phyloP scores from a whole-genome alignment of 2,888 invertebrate species.

The Microctonus brassicae region DNA sequence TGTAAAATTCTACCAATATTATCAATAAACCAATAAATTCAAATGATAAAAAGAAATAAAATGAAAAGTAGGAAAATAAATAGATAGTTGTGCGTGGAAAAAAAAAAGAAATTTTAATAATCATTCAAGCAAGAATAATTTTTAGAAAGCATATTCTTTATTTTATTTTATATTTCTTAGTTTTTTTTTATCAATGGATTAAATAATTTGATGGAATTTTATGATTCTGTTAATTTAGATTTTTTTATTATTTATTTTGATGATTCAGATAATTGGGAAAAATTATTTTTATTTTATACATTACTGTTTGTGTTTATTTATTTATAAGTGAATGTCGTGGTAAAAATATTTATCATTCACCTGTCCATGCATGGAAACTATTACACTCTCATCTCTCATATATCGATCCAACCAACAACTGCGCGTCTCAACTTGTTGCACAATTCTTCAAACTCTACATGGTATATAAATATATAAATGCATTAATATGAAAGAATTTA shows the following conservation, averaged over 20 bases:
- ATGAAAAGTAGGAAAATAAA: conserved; percentile 41
- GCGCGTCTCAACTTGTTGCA: conserved; percentile 26
- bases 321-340: not conserved
- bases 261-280: too few species aligned
- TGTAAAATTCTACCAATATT: conserved; percentile 61
- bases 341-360: not conserved
- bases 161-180: too few species aligned
- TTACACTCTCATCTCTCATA: not conserved
- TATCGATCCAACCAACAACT: conserved; percentile 10
- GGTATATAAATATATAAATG: conserved; percentile 1
- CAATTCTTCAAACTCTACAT: conserved; percentile 13
- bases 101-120: not conserved
- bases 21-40: conserved; percentile 53
- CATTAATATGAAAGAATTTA: not conserved
- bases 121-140: not conserved
- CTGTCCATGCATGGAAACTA: too few species aligned
- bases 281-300: too few species aligned
- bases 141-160: not conserved
- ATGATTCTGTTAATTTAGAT: too few species aligned
- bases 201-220: too few species aligned
- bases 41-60: not conserved
- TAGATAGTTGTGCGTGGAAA: not conserved
- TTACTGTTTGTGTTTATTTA: too few species aligned
- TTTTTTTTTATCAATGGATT: not conserved
- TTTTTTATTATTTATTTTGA: too few species aligned